Percentiles rank a stretch among this genome's conserved stretches.
Evolutionary conservation across 2,113 vertebrate genomes (phyloP).

Genomic region (Zeus faber): DNA sequence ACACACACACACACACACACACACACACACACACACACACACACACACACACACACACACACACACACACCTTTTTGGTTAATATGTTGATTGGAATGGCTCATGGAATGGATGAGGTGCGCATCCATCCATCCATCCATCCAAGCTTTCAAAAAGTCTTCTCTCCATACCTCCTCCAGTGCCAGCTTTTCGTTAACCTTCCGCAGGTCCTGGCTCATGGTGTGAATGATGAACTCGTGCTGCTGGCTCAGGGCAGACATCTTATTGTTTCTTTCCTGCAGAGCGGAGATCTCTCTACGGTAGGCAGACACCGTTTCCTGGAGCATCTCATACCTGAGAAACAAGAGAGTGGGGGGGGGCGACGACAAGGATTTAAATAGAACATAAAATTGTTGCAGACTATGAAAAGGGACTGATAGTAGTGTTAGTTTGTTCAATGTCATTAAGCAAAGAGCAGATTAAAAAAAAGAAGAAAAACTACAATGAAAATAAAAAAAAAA

Average conservation of each 20-base stretch:
- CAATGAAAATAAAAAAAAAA: too few relatives aligned
- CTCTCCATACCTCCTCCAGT: slow-evolving; percentile 89
- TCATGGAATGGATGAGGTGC: too few relatives aligned
- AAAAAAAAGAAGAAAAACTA: too few relatives aligned
- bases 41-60: neutral
- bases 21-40: neutral
- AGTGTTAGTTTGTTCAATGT: too few relatives aligned
- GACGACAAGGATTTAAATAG: neutral
- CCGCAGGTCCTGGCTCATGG: slow-evolving; percentile 90
- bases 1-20: neutral
- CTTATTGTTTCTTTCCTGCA: slow-evolving; percentile 88
- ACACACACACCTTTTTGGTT: neutral
- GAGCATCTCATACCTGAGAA: slow-evolving; percentile 88
- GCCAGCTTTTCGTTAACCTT: slow-evolving; percentile 88
- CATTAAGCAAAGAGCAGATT: too few relatives aligned
- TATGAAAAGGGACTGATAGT: too few relatives aligned
- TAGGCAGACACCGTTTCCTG: slow-evolving; percentile 90
- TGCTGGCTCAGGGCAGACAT: slow-evolving; percentile 83
- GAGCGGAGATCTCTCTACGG: slow-evolving; percentile 85
- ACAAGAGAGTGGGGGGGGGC: neutral
- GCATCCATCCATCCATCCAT: too few relatives aligned
- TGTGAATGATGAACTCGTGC: slow-evolving; percentile 91
- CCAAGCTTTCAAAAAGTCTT: too few relatives aligned
- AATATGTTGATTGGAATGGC: too few relatives aligned
- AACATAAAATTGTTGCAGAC: too few relatives aligned